These are phyloP conservation scores for Barbus barbus DNA, from an alignment of 2,113 vertebrate genomes.

Conservation along the genomic window DNA sequence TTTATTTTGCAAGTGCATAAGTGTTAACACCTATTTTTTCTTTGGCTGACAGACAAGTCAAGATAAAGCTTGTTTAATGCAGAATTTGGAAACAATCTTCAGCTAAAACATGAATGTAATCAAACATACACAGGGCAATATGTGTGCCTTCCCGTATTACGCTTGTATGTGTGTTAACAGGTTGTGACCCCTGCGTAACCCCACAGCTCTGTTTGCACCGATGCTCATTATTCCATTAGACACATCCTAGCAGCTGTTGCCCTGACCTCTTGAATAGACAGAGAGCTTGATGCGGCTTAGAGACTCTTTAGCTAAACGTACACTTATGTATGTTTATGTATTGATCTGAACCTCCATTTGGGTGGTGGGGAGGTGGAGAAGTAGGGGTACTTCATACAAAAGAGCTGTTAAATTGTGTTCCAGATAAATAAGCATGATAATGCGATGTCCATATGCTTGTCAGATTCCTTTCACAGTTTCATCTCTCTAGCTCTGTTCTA, in stretches of 20 bases:
- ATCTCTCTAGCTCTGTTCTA: neutral
- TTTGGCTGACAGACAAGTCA: neutral
- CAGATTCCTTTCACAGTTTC: neutral
- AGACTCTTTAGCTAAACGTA: neutral
- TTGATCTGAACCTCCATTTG: neutral
- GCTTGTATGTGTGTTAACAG: neutral
- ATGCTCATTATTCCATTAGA: constrained; percentile 42
- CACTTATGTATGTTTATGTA: neutral
- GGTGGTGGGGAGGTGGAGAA: neutral
- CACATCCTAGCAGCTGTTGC: constrained; percentile 34
- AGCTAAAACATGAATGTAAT: neutral
- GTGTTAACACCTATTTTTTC: neutral
- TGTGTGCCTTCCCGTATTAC: neutral
- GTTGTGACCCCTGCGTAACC: constrained; percentile 39
- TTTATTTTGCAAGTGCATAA: neutral
- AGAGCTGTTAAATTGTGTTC: neutral
- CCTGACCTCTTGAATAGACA: neutral
- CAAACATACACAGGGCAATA: neutral
- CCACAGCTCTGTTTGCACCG: constrained; percentile 30
- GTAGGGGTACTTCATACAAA: neutral
- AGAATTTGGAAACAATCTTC: neutral
- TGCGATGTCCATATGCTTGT: neutral
- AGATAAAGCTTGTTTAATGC: neutral
- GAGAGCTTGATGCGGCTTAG: neutral
- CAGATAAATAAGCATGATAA: neutral